These are phyloP conservation scores for Neolamprologus tretocephalus DNA, from an alignment of 2,113 vertebrate species.

Conservation along the genomic window DNA sequence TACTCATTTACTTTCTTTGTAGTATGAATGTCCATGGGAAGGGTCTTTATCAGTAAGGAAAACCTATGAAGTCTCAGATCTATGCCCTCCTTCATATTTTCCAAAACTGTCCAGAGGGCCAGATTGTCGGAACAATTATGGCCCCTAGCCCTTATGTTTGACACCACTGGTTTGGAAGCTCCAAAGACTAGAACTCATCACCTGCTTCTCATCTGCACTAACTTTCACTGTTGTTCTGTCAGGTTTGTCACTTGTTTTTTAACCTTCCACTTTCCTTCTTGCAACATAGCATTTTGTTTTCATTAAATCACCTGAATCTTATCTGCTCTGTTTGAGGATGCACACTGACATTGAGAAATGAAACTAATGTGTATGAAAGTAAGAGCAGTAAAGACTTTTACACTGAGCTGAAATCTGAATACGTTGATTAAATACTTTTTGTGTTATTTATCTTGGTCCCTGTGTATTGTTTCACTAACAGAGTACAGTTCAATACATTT, in stretches of 20 bases:
- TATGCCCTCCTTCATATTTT: not conserved
- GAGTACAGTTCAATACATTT: not conserved
- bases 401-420: not conserved
- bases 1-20: not conserved
- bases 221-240: not conserved
- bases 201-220: not conserved
- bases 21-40: not conserved
- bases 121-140: not conserved
- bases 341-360: not conserved
- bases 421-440: not conserved
- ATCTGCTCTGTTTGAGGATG: not conserved
- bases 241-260: not conserved
- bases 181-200: not conserved
- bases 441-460: not conserved
- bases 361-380: not conserved
- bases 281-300: not conserved
- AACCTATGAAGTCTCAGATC: not conserved
- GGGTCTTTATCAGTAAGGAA: not conserved
- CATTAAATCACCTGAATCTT: not conserved
- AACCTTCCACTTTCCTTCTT: not conserved
- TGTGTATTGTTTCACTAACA: not conserved
- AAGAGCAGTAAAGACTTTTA: not conserved
- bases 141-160: not conserved
- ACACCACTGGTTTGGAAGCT: not conserved
- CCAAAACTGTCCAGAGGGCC: not conserved